Evolutionary conservation across 2,888 invertebrate species (phyloP).

Genomic region (Nemoura dubitans): DNA sequence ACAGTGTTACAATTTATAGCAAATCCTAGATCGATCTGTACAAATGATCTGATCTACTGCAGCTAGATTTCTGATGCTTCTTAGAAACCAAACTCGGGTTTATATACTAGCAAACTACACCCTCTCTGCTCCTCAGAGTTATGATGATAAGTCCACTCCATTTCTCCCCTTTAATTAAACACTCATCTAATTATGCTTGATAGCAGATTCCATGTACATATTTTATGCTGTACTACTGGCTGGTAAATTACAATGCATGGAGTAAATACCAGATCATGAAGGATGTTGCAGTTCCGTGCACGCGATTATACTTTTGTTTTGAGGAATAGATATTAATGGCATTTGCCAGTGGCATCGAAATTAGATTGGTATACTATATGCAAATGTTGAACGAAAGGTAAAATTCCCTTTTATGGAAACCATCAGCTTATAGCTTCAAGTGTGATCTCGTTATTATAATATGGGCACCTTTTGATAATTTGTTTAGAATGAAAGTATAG

Average conservation of each 20-base stretch:
- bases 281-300: neutral
- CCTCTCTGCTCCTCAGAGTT: neutral
- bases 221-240: neutral
- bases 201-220: neutral
- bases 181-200: neutral
- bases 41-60: neutral
- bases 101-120: neutral
- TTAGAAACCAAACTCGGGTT: neutral
- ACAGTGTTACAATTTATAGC: neutral
- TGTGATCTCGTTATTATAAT: constrained; percentile 7
- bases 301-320: neutral
- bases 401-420: neutral
- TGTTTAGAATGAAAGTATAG: neutral
- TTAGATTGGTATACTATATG: neutral
- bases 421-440: neutral
- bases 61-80: neutral
- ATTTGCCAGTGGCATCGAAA: constrained; percentile 7
- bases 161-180: neutral
- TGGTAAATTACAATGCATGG: neutral
- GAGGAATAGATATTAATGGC: neutral
- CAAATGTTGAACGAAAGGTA: neutral
- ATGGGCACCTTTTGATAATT: neutral
- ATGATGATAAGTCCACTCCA: neutral
- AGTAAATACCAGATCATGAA: neutral
- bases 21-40: neutral